Evolutionary conservation across 1,140 invertebrate genomes (phyloP), one percentile per base, ranked within the genome.

Genomic region (Diplogasteroides magnus): DNA sequence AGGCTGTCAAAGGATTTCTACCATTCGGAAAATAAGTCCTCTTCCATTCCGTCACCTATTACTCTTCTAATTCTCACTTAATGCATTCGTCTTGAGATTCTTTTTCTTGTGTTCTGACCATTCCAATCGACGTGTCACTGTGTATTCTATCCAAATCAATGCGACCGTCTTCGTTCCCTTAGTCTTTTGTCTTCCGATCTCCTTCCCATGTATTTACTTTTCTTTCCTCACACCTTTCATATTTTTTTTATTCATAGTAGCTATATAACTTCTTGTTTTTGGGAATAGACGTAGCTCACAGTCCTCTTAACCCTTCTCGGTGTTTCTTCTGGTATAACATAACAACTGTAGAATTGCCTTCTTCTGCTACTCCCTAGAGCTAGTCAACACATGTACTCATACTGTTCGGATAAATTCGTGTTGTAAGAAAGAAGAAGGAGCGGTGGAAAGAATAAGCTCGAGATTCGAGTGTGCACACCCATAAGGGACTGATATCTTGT

Each of bases 21-120:
- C 79, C 79, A 25, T 81, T 81, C 71, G 79, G 79, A 28, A 81
- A 81, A 68, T 81, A 76, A 75, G 25, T 61, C 25, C 14, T 62
- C 29, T 28, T 64, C 61, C 37, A 31, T 37, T 64, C 61, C 27
- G 19, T 48, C 37, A 48, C 37, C 19, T 19, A 19, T 11, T 6
- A 11, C 37, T 11, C 37, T 48, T 48, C 37, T 11, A 48, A 11
- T 6, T 48, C 6, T 19, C 37, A 48, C 6, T 48, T 19, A 11
- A 11, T 48, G 6, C 19, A 48, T 48, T 19, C 37, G 19, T 48
- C 37, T 6, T 48, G 19, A 48, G 6, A 48, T 48, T 48, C 37
- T 19, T 19, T 11, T 48, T 48, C 37, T 19, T 19, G 6, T 11
- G 6, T 48, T 19, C 37, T 19, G 6, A 48, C 19, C 19, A 11